A percentile compares a stretch with the other conserved stretches of the same genome.
phyloP scores from a whole-genome alignment of 1,140 invertebrate genomes.

The Dreissena polymorpha region DNA sequence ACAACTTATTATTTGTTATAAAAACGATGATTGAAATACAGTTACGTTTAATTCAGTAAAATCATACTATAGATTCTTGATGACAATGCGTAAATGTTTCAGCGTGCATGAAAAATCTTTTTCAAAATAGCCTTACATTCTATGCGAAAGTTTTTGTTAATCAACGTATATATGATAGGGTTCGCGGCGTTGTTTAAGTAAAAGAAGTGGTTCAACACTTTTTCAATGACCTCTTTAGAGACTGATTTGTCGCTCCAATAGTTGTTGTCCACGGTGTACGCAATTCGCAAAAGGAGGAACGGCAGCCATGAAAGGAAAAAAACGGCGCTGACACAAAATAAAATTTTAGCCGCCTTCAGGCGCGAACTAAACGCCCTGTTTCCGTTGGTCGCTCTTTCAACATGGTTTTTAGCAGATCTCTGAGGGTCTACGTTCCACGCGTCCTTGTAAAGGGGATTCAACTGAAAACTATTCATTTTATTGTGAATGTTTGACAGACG shows the following conservation, averaged over 20 bases:
- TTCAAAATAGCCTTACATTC: constrained; percentile 38
- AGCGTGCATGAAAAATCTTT: not conserved
- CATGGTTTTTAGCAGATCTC: too few species aligned
- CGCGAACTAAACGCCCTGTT: constrained; percentile 5
- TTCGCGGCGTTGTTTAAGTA: constrained; percentile 56
- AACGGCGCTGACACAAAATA: constrained; percentile 48
- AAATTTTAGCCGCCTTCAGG: constrained; percentile 50
- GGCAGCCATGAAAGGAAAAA: constrained; percentile 57
- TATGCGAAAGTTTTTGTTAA: constrained; percentile 51
- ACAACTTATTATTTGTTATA: too few species aligned
- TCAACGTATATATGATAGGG: constrained; percentile 54
- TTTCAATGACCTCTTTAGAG: not conserved
- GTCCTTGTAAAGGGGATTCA: too few species aligned
- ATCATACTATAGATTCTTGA: too few species aligned
- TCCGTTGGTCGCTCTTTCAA: not conserved
- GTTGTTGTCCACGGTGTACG: not conserved
- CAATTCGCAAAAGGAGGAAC: constrained; percentile 48
- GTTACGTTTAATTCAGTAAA: too few species aligned
- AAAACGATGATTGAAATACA: too few species aligned
- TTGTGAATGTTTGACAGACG: too few species aligned
- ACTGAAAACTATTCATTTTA: too few species aligned
- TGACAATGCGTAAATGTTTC: too few species aligned
- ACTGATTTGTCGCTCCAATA: constrained; percentile 20
- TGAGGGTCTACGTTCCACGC: too few species aligned
- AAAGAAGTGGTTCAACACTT: constrained; percentile 47